phyloP scores from a whole-genome alignment of 1,140 invertebrate genomes.

The Magallana ariakensis region DNA sequence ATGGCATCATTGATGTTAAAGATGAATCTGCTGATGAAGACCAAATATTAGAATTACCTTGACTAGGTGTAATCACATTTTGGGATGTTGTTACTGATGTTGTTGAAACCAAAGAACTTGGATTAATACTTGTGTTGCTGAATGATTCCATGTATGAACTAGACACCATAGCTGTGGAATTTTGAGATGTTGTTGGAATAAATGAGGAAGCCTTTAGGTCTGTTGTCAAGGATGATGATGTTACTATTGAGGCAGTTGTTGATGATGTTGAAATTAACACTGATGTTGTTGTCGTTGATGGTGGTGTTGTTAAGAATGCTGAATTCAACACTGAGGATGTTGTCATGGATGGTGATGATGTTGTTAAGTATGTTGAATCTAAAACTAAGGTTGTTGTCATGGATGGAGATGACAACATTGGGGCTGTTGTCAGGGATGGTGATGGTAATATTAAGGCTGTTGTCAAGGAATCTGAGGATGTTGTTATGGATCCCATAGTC shows the following conservation, averaged over 20 bases:
- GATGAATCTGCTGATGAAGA: not conserved
- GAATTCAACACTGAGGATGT: not conserved
- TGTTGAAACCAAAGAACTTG: not conserved
- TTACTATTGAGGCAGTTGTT: not conserved
- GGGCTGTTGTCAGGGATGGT: not conserved
- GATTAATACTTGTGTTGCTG: not conserved
- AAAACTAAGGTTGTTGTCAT: not conserved
- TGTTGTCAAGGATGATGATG: not conserved
- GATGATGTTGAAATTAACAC: not conserved
- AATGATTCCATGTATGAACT: too few species aligned
- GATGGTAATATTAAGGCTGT: not conserved
- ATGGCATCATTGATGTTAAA: not conserved
- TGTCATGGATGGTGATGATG: not conserved
- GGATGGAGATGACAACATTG: conserved; percentile 1
- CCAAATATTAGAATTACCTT: not conserved
- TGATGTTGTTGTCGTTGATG: too few species aligned
- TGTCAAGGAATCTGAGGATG: not conserved
- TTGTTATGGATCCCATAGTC: not conserved
- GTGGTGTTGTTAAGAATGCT: not conserved
- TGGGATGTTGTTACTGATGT: not conserved
- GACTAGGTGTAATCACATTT: not conserved
- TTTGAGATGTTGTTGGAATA: too few species aligned
- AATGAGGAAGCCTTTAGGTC: too few species aligned
- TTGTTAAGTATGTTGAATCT: too few species aligned
- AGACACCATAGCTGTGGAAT: too few species aligned